Conservation (phyloP, 2,113 vertebrate genomes). For the Pelodiscus sinensis region DNA sequence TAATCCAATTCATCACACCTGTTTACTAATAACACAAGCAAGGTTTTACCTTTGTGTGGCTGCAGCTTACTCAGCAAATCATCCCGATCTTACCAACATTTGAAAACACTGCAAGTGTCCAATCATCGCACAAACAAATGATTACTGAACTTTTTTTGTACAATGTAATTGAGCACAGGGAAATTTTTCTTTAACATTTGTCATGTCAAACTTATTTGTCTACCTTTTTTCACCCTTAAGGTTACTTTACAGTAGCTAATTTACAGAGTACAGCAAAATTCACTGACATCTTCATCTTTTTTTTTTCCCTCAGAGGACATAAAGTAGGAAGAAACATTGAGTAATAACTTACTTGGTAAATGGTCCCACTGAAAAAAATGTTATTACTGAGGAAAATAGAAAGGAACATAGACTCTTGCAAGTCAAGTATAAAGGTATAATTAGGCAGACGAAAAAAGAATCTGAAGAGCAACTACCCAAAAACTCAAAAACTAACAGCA, state of each 20-base stretch:
- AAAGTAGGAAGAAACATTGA: background rate
- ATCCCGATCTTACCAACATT: background rate
- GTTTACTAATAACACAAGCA: accelerated
- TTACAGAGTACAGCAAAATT: background rate
- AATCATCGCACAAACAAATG: background rate
- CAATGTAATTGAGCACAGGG: background rate
- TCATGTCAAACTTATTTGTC: background rate
- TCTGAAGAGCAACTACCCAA: background rate
- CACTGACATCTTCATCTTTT: accelerated
- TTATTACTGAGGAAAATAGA: background rate
- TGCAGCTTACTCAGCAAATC: background rate
- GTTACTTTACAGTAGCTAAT: background rate
- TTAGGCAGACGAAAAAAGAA: background rate
- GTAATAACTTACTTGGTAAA: background rate
- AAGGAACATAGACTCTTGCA: background rate
- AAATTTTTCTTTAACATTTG: background rate
- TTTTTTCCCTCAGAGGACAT: background rate
- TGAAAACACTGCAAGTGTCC: background rate
- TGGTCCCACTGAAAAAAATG: background rate
- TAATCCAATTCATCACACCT: too few species aligned
- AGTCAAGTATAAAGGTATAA: background rate
- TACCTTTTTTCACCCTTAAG: accelerated
- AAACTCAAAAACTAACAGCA: background rate
- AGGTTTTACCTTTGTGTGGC: background rate
- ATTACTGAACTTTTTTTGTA: background rate